These are phyloP conservation scores for Solea senegalensis DNA, from an alignment of 2,113 vertebrate species.

Conservation along the genomic window DNA sequence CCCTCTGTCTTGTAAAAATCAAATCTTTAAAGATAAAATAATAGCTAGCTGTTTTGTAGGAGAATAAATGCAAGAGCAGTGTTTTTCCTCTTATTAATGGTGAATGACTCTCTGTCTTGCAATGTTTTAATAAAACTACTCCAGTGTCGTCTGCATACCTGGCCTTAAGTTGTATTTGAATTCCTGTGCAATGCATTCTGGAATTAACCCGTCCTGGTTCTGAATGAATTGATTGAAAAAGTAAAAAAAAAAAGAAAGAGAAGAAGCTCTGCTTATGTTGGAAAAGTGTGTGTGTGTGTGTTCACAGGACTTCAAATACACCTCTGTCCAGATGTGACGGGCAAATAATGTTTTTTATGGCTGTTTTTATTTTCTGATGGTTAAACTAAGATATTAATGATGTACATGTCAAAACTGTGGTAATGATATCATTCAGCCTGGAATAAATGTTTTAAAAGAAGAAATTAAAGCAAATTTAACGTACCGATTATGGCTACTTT, in stretches of 20 bases:
- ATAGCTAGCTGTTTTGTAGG: conserved; percentile 77
- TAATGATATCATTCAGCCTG: conserved; percentile 90
- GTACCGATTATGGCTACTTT: conserved; percentile 22
- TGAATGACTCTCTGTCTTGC: conserved; percentile 80
- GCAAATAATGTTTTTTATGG: conserved; percentile 72
- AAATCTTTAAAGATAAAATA: conserved; percentile 63
- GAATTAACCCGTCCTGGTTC: not conserved
- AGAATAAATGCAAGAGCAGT: conserved; percentile 63
- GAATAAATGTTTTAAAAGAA: conserved; percentile 93
- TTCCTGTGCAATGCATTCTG: conserved; percentile 32
- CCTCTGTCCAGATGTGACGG: conserved; percentile 58
- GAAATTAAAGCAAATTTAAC: conserved; percentile 82
- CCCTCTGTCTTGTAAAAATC: conserved; percentile 73
- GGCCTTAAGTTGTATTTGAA: conserved; percentile 52
- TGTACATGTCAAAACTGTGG: conserved; percentile 92
- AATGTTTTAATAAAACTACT: conserved; percentile 74
- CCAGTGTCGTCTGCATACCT: conserved; percentile 56
- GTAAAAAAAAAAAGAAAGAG: not conserved
- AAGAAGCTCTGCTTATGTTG: not conserved
- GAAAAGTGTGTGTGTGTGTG: conserved; percentile 2
- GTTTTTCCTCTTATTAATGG: conserved; percentile 73
- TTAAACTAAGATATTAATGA: conserved; percentile 89
- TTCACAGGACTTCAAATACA: conserved; percentile 62
- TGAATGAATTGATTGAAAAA: not conserved
- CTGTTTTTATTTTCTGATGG: conserved; percentile 78